Base-by-base conservation (phyloP, 2,888 invertebrate species). In the Cephalotes varians region DNA sequence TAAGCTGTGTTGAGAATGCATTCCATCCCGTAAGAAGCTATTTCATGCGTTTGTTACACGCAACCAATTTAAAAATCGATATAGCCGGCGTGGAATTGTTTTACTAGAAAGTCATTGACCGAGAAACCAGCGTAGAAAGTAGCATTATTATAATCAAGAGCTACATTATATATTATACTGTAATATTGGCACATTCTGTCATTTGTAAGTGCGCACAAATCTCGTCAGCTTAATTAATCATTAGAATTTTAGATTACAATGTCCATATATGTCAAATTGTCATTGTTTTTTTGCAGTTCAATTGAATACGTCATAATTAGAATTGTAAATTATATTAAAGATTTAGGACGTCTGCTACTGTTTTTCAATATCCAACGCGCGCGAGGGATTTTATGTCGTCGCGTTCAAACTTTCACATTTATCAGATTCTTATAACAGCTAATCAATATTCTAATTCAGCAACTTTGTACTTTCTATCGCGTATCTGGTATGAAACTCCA, bases 81-180 rank as follows among this genome's bases (percentile, higher is more conserved):
- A 92, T 90, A 89, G 88, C 92, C 90, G 86, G 83, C 88, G 88
- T 88, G 90, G 86, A 92, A 91, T 91, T 91, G 84, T 90, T 90
- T 91, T 86, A 88, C 87, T 85, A 82, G 88, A 87, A 90, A 90
- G 88, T 88, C 87, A 79, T 83, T 90, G 90, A 89, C 90, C 87
- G 83, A 83, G 84, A 83, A 87, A 87, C 62, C 82, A 58, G 73
- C 62, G 72, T 44, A 49, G 51, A 54, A 56, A 85, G 31, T 44
- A 77, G 21, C 54, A 37, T 40, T 71, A 40, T 40, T 56, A 40
- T 21, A 21, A 76, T 81, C 88, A 85, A 83, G 62, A 83, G 86
- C 89, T 92, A 92, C 91, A 76, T 92, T 91, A 91, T 83, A 81
- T 87, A 87, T 86, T 69, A n/a, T n/a, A n/a, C 84, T 91, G 62